A percentile compares a stretch with the other conserved stretches of the same genome.
Conservation (phyloP, 1,140 invertebrate species). For the Ephestia elutella region DNA sequence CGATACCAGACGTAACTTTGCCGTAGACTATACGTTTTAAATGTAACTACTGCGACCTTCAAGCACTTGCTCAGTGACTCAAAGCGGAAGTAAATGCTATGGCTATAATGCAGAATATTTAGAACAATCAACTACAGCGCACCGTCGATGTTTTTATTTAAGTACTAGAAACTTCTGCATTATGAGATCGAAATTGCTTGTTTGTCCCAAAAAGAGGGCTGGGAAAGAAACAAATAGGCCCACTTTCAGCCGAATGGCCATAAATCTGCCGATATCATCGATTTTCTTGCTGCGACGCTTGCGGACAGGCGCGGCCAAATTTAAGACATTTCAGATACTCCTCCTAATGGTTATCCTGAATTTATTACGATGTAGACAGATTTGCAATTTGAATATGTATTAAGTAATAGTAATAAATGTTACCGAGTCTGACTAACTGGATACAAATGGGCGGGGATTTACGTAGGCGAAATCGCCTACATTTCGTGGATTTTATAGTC, state of each 20-base stretch:
- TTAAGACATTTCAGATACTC: neutral
- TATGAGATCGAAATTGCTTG: neutral
- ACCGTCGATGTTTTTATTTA: neutral
- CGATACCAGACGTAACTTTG: neutral
- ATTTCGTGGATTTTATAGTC: neutral
- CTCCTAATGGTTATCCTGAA: too few relatives aligned
- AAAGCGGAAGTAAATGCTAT: neutral
- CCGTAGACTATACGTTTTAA: neutral
- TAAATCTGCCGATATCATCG: constrained; percentile 3
- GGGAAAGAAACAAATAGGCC: neutral
- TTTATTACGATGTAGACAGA: too few relatives aligned
- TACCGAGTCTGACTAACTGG: too few relatives aligned
- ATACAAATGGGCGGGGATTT: too few relatives aligned
- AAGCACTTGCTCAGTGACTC: neutral
- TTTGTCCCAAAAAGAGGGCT: neutral
- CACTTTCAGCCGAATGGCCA: neutral
- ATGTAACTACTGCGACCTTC: neutral
- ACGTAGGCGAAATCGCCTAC: neutral
- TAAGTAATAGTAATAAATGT: too few relatives aligned
- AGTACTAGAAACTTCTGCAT: neutral
- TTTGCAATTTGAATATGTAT: too few relatives aligned
- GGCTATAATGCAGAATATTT: too few relatives aligned
- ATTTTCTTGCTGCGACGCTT: neutral
- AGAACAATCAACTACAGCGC: too few relatives aligned
- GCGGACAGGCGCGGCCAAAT: neutral